phyloP scores from a whole-genome alignment of 2,797 vertebrate species.

The Percopsis omiscomaycus region DNA sequence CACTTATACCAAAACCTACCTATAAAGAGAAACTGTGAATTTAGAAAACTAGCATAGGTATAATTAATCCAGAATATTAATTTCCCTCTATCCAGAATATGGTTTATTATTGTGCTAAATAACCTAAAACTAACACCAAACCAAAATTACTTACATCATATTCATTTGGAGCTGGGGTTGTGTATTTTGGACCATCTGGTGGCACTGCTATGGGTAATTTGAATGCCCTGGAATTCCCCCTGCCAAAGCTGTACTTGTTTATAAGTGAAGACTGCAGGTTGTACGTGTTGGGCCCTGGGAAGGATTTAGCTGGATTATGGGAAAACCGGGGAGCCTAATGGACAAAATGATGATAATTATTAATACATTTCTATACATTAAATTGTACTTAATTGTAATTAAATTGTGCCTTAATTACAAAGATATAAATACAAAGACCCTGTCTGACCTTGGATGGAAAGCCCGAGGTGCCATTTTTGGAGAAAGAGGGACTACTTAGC shows the following conservation, averaged over 20 bases:
- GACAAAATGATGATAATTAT: constrained; percentile 1
- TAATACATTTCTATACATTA: constrained; percentile 1
- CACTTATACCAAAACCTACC: constrained; percentile 51
- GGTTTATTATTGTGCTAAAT: too few relatives aligned
- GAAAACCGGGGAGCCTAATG: constrained; percentile 60
- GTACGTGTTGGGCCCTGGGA: constrained; percentile 78
- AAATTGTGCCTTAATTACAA: too few relatives aligned
- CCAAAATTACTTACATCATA: constrained; percentile 71
- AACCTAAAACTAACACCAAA: too few relatives aligned
- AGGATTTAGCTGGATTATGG: constrained; percentile 37
- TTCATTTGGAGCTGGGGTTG: constrained; percentile 81
- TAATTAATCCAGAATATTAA: not conserved
- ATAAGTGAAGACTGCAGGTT: constrained; percentile 67
- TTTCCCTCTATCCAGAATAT: too few relatives aligned
- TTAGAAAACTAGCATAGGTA: constrained; percentile 1
- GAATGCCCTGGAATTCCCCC: constrained; percentile 78
- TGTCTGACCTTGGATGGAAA: constrained; percentile 78
- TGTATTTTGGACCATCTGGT: constrained; percentile 48
- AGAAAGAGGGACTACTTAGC: constrained; percentile 74
- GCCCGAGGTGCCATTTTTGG: constrained; percentile 78
- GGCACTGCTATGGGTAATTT: constrained; percentile 70
- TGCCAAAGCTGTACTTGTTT: constrained; percentile 76
- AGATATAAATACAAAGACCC: not conserved
- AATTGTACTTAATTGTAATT: not conserved
- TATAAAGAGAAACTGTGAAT: constrained; percentile 19